Evolutionary conservation across 1,140 invertebrate genomes (phyloP).

Genomic region (Caenorhabditis briggsae): DNA sequence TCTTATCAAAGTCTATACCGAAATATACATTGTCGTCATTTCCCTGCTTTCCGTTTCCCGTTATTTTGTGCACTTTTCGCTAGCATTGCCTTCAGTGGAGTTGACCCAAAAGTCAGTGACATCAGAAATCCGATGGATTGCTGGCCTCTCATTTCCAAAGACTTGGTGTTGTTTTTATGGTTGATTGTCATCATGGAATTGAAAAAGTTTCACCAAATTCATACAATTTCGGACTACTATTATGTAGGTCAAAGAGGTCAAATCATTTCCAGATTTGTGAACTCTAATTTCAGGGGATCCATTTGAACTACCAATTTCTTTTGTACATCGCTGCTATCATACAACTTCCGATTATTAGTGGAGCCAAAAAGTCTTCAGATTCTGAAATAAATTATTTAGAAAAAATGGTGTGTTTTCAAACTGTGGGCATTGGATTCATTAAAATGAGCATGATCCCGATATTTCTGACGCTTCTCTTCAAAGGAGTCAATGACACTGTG

Average conservation of each 20-base stretch:
- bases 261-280: neutral
- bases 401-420: conserved; percentile 5
- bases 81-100: neutral
- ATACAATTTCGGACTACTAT: neutral
- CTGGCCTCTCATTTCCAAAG: neutral
- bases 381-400: neutral
- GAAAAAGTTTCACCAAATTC: neutral
- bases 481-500: neutral
- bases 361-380: neutral
- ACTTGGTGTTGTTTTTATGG: neutral
- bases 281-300: neutral
- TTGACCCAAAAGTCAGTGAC: neutral
- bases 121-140: neutral
- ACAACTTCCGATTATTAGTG: neutral
- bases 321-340: neutral
- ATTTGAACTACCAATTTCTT: neutral
- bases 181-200: neutral
- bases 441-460: conserved; percentile 1
- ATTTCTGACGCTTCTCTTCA: neutral
- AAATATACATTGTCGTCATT: neutral
- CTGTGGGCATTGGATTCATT: neutral
- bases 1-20: neutral
- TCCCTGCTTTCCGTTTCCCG: neutral
- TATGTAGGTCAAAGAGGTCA: neutral
- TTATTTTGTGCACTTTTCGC: neutral